These are phyloP conservation scores for Ischnura elegans DNA, from an alignment of 2,888 invertebrate species.

Conservation along the genomic window DNA sequence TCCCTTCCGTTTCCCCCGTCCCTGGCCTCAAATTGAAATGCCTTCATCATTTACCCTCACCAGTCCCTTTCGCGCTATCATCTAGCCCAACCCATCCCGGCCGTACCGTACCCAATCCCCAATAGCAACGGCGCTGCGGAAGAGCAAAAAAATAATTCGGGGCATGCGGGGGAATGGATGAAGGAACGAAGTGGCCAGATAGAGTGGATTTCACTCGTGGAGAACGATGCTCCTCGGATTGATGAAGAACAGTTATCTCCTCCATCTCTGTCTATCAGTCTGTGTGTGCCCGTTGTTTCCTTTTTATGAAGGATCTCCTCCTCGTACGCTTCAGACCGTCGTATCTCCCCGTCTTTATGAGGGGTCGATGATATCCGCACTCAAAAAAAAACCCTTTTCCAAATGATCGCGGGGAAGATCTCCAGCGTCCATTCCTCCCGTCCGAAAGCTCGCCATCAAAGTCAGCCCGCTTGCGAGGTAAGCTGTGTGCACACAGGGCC, in stretches of 20 bases:
- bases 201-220: not conserved
- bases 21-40: not conserved
- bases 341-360: not conserved
- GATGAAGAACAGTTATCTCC: not conserved
- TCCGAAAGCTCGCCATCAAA: too few relatives aligned
- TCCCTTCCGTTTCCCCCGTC: not conserved
- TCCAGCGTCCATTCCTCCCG: not conserved
- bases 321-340: too few relatives aligned
- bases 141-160: not conserved
- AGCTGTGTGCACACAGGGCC: not conserved
- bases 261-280: too few relatives aligned
- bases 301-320: not conserved
- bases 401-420: not conserved
- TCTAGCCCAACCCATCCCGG: not conserved
- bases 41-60: not conserved
- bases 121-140: not conserved
- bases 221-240: not conserved
- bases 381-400: not conserved
- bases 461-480: not conserved
- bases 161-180: not conserved
- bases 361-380: not conserved
- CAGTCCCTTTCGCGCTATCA: not conserved
- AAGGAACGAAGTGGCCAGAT: not conserved
- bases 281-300: not conserved
- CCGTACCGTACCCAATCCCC: not conserved